Evolutionary conservation across 2,888 invertebrate species (phyloP).

Genomic region (Cataglyphis livida): DNA sequence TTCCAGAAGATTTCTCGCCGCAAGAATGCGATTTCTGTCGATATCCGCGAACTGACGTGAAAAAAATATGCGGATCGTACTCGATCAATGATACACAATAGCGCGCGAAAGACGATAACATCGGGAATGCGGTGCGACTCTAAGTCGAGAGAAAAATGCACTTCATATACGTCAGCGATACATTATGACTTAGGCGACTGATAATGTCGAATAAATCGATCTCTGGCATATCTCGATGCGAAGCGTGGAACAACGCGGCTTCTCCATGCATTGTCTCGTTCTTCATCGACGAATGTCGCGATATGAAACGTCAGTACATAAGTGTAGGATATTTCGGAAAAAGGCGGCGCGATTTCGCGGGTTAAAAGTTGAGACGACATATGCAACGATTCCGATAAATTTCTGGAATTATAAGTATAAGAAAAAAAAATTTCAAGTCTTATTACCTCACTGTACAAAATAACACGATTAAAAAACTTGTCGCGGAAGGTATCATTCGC

Average conservation of each 20-base stretch:
- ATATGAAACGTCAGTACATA: not conserved
- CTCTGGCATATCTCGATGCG: constrained; percentile 68
- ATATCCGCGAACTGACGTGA: constrained; percentile 8
- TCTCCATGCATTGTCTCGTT: constrained; percentile 52
- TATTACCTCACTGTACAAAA: constrained; percentile 7
- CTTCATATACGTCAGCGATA: constrained; percentile 58
- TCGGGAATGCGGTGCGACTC: constrained; percentile 53
- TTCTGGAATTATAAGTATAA: not conserved
- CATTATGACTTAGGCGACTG: constrained; percentile 59
- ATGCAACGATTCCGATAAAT: not conserved
- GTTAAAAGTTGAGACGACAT: not conserved
- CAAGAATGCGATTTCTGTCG: not conserved
- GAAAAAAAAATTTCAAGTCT: constrained; percentile 18
- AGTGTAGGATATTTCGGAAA: not conserved
- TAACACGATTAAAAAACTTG: not conserved
- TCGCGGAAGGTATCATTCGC: constrained; percentile 6
- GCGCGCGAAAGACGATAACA: constrained; percentile 58
- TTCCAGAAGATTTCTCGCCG: not conserved
- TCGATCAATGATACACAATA: constrained; percentile 41
- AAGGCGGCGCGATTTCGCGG: not conserved
- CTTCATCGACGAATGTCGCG: constrained; percentile 21
- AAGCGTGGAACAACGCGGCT: constrained; percentile 12
- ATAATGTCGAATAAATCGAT: constrained; percentile 68
- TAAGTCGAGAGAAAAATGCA: constrained; percentile 50
- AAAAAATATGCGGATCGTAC: constrained; percentile 36